Percentiles rank a stretch among this genome's conserved stretches.
Conservation (phyloP, 2,888 invertebrate genomes). For the Dasysyrphus tricinctus region DNA sequence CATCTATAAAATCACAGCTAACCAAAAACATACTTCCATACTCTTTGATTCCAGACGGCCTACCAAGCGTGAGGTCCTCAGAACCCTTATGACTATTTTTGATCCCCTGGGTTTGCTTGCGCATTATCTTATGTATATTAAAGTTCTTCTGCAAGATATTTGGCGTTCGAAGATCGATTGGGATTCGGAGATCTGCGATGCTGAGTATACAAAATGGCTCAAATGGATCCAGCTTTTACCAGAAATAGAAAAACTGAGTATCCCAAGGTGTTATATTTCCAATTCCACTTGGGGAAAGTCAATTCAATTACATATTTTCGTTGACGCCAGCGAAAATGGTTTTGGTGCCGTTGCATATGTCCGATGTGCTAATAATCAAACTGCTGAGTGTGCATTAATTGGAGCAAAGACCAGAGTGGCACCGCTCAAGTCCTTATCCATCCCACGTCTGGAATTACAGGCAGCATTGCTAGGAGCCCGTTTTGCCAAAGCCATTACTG, state of each 20-base stretch:
- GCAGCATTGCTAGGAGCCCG: background rate
- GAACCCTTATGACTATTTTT: too few relatives aligned
- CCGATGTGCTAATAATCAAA: background rate
- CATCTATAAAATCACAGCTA: background rate
- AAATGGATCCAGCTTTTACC: too few relatives aligned
- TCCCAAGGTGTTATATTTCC: background rate
- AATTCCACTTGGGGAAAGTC: background rate
- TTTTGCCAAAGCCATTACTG: background rate
- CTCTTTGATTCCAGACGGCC: too few relatives aligned
- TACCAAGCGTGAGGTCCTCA: too few relatives aligned
- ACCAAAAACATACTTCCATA: too few relatives aligned
- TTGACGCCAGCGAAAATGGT: background rate
- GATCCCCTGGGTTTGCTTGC: too few relatives aligned
- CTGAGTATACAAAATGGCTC: too few relatives aligned
- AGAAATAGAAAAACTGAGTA: background rate
- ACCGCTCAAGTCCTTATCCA: background rate
- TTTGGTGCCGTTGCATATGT: background rate
- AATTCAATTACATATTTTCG: background rate
- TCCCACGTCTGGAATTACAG: background rate
- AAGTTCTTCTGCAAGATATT: too few relatives aligned
- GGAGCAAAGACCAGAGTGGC: slow-evolving; percentile 4
- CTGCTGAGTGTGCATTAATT: background rate
- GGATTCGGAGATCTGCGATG: too few relatives aligned
- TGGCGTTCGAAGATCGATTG: too few relatives aligned
- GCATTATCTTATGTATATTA: too few relatives aligned